These are phyloP conservation scores for Phytoseiulus persimilis DNA, from an alignment of 2,888 invertebrate species.

Conservation along the genomic window DNA sequence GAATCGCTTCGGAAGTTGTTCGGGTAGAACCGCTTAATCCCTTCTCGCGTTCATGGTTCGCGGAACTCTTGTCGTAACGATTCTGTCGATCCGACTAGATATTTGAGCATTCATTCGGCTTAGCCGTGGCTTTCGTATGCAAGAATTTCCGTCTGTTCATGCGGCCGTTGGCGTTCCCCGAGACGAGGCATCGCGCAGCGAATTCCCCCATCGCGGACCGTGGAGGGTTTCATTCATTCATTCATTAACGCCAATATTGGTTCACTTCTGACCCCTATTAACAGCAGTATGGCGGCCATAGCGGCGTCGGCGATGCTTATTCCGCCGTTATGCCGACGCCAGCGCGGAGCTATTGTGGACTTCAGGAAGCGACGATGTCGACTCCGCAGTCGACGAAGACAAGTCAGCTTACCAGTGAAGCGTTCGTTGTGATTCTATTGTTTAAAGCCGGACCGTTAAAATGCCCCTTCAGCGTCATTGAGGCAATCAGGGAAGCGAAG, in stretches of 20 bases:
- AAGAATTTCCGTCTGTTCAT: neutral
- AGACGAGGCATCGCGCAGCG: neutral
- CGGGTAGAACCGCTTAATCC: neutral
- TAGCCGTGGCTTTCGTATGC: neutral
- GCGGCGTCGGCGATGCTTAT: neutral
- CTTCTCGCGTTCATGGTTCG: neutral
- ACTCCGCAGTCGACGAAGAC: neutral
- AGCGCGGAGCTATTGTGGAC: neutral
- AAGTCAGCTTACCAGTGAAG: neutral
- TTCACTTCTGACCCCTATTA: neutral
- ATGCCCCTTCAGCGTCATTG: neutral
- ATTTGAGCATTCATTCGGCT: neutral
- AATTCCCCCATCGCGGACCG: neutral
- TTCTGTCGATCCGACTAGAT: neutral
- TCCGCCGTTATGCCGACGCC: neutral
- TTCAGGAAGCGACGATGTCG: neutral
- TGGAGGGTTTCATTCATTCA: neutral
- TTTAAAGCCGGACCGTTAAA: neutral
- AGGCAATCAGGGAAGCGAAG: neutral
- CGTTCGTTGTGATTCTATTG: neutral
- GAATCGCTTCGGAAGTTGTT: neutral
- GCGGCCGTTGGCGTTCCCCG: neutral
- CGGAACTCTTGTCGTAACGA: neutral
- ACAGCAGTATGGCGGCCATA: neutral
- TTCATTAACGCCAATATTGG: slow-evolving; percentile 5